Evolutionary conservation across 2,113 vertebrate species (phyloP), one percentile per base, ranked within the genome.

Genomic region (Pelusios castaneus): DNA sequence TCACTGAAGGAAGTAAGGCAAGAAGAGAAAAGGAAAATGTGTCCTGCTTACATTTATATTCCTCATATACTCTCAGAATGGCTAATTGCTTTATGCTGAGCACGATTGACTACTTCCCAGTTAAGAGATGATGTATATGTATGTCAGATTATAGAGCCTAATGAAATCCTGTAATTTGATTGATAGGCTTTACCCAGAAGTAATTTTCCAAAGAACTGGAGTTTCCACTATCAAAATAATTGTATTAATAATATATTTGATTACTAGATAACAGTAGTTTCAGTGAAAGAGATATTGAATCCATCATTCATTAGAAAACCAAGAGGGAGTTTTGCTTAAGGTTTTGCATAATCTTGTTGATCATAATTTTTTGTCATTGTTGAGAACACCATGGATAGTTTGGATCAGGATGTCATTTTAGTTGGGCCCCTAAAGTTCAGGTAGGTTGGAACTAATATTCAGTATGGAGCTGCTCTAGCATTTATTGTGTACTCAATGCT

Each of bases 51-150:
- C 73, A 13, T 82, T 11, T 73, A 7, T 54, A 34, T 75, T 89
- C 70, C 80, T 89, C 11, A 79, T 47, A 47, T 38, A 9, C 9
- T 41, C 67, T 84, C 63, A 49, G 54, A 31, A 81, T 77, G 10
- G 16, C 47, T 90, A 94, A 88, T 7, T 90, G 38, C 2, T 85
- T 94, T 83, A 6, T 85, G 52, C 11, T 90, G 76, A 91, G 55
- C 7, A 85, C 88, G 11, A 75, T 93, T 86, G 83, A 82, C 6
- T 88, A 52, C 34, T 91, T 90, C n/a, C 3, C 45, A 89, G 38
- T 76, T 86, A 92, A n/a, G 67, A 95, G 85, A 93, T 60, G 2
- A 89, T 78, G 6, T 51, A 31, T 51, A 85, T 80, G 87, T 92
- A 54, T 67, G 84, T 85, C 52, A 89, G 49, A 60, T 67, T 21